These are phyloP conservation scores for Ectropis grisescens DNA, from an alignment of 1,140 invertebrate genomes.

Conservation along the genomic window DNA sequence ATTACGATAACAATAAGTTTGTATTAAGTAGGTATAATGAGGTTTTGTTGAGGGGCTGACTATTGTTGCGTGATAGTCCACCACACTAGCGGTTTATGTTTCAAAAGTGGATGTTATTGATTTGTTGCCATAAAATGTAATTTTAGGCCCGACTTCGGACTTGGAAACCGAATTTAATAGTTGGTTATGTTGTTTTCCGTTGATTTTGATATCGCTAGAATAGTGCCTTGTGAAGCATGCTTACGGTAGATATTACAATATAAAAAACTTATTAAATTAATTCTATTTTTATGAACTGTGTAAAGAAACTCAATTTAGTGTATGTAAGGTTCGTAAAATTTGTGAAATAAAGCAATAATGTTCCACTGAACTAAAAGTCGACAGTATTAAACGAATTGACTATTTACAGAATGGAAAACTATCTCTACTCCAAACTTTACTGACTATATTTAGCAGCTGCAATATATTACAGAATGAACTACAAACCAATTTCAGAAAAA, in stretches of 20 bases:
- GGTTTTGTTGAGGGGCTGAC: conserved; percentile 22
- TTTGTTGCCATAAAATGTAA: conserved; percentile 55
- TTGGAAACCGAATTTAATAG: conserved; percentile 62
- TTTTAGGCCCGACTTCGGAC: conserved; percentile 54
- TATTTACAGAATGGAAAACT: conserved; percentile 19
- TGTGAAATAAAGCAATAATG: conserved; percentile 55
- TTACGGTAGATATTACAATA: conserved; percentile 32
- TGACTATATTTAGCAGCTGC: too few relatives aligned
- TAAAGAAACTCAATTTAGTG: conserved; percentile 32
- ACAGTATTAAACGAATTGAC: conserved; percentile 35
- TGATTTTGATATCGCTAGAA: conserved; percentile 60
- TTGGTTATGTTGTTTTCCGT: conserved; percentile 35
- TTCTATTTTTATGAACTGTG: conserved; percentile 57
- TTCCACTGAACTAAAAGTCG: conserved; percentile 35
- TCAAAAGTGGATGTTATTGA: conserved; percentile 34
- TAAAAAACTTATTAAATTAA: conserved; percentile 30
- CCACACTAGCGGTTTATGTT: conserved; percentile 25
- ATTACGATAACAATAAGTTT: too few relatives aligned
- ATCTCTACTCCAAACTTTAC: too few relatives aligned
- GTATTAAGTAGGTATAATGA: too few relatives aligned
- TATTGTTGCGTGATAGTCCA: conserved; percentile 22
- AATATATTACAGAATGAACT: too few relatives aligned
- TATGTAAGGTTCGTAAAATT: conserved; percentile 27
- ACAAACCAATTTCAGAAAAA: too few relatives aligned
- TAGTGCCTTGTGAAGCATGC: conserved; percentile 68